Conservation (phyloP, 2,113 vertebrate genomes). For the Apteryx owenii region DNA sequence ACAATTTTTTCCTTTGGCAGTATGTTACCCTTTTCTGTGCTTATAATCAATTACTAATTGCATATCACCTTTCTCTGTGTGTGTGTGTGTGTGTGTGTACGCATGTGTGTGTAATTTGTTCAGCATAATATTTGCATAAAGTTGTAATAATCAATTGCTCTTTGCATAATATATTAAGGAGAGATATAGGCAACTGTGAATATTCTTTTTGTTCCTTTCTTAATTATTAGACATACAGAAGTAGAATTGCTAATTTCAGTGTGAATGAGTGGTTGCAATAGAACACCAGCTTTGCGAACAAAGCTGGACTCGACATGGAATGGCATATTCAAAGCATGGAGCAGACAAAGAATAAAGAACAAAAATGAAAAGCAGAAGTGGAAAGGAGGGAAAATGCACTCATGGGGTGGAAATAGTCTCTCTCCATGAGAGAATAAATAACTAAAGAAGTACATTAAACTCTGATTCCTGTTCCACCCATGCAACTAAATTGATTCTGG, state of each 20-base stretch:
- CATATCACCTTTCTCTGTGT: neutral
- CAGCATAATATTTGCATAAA: neutral
- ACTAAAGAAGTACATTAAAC: neutral
- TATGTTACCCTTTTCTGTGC: neutral
- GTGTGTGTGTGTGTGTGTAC: neutral
- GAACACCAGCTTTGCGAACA: neutral
- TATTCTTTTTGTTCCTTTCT: neutral
- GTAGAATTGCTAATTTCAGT: neutral
- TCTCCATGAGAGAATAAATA: fast-evolving
- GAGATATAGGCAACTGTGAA: neutral
- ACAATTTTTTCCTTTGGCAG: neutral
- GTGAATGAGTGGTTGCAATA: neutral
- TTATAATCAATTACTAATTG: neutral
- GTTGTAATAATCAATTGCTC: neutral
- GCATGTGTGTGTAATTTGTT: neutral
- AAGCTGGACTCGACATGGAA: neutral
- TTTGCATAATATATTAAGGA: neutral
- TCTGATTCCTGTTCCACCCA: neutral
- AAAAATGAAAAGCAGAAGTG: neutral
- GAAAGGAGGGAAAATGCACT: neutral
- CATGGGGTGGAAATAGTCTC: fast-evolving
- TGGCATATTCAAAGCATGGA: neutral
- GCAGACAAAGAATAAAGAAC: neutral
- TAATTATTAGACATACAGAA: neutral
- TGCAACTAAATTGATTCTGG: neutral